A percentile compares a stretch with the other conserved stretches of the same genome.
These are phyloP conservation scores for Gobius niger DNA, from an alignment of 2,113 vertebrate genomes.

Conservation along the genomic window DNA sequence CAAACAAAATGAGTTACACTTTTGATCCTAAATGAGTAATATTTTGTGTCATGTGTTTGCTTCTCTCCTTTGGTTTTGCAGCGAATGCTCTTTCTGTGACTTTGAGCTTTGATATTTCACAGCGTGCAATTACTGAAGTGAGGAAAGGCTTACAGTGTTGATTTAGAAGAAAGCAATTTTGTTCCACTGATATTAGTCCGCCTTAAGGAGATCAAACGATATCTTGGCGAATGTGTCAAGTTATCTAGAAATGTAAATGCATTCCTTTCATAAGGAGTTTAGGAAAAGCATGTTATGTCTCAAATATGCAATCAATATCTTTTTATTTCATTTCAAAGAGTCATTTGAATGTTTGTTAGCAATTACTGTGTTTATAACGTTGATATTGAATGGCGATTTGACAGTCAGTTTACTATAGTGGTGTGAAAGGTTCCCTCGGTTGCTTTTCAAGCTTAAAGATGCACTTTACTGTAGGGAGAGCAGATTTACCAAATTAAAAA, in stretches of 20 bases:
- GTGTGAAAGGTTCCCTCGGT: too few relatives aligned
- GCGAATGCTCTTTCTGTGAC: not conserved
- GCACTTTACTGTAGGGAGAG: too few relatives aligned
- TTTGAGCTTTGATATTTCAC: not conserved
- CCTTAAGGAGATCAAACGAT: not conserved
- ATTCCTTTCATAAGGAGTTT: not conserved
- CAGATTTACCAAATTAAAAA: too few relatives aligned
- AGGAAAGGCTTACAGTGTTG: constrained; percentile 1
- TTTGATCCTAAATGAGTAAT: not conserved
- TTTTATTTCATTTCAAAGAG: too few relatives aligned
- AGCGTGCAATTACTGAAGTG: not conserved
- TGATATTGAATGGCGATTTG: too few relatives aligned
- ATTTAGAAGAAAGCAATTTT: not conserved
- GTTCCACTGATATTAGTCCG: not conserved
- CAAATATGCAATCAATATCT: not conserved
- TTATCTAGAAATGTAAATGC: not conserved
- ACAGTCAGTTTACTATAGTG: too few relatives aligned
- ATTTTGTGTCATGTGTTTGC: not conserved
- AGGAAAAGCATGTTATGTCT: not conserved
- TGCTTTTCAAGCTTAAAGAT: too few relatives aligned
- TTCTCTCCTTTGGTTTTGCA: not conserved
- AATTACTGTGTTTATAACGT: too few relatives aligned
- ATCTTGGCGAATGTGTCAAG: not conserved
- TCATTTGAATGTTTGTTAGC: too few relatives aligned
- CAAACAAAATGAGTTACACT: not conserved